Evolutionary conservation across 2,888 invertebrate genomes (phyloP).

Genomic region (Lapara coniferarum): DNA sequence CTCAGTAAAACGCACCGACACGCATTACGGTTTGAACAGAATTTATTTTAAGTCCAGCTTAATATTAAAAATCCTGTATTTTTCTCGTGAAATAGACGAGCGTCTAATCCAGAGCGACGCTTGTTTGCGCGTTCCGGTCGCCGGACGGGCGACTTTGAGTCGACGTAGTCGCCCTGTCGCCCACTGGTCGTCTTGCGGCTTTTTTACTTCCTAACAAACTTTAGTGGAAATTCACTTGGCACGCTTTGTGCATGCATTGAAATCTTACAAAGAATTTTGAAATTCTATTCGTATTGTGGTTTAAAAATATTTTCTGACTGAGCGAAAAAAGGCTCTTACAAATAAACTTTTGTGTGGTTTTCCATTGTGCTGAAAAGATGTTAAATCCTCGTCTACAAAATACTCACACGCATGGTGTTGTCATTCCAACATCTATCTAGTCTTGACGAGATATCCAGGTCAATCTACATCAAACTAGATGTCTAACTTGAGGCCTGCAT

Average conservation of each 20-base stretch:
- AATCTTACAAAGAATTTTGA: conserved; percentile 6
- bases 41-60: not conserved
- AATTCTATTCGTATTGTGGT: conserved; percentile 1
- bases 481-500: too few species aligned
- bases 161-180: conserved; percentile 16
- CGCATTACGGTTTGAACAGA: not conserved
- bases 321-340: not conserved
- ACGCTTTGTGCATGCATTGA: conserved; percentile 32
- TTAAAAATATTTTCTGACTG: not conserved
- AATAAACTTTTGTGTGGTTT: not conserved
- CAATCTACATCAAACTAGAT: too few species aligned
- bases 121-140: conserved; percentile 29
- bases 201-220: conserved; percentile 57
- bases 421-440: too few species aligned
- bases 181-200: conserved; percentile 33
- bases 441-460: too few species aligned
- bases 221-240: conserved; percentile 43
- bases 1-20: too few species aligned
- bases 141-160: conserved; percentile 10
- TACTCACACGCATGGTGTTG: too few species aligned
- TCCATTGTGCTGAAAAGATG: too few species aligned
- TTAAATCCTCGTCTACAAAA: too few species aligned
- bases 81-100: conserved; percentile 16
- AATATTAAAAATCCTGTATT: conserved; percentile 12
- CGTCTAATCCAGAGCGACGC: conserved; percentile 25